Evolutionary conservation across 1,140 invertebrate genomes (phyloP), one percentile per base, ranked within the genome.

Genomic region (Archegozetes longisetosus): DNA sequence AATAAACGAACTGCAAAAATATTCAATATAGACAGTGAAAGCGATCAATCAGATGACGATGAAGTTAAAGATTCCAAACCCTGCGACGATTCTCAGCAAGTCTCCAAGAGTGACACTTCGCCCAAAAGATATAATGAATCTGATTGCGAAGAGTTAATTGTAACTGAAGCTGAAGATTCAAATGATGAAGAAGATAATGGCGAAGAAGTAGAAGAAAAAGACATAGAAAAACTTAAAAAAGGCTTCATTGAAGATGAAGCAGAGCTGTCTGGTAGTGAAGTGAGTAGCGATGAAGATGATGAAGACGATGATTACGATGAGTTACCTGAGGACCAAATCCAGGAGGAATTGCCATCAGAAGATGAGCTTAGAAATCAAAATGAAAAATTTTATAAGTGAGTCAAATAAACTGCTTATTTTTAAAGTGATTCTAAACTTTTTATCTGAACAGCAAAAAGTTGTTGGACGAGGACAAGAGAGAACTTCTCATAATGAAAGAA

Each of bases 241-340:
- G 81, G 84, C 27, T 92, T 88, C 74, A 73, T 90, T 25, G 87
- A 92, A 58, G 76, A 82, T 46, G 88, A 92, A 72, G 88, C 88
- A 0, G 87, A 90, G 67, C 69, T 92, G 14, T 88, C 85, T 9
- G 87, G 86, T 67, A 84, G 83, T 46, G 85, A 88, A 62, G 83
- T 79, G 76, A 82, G 78, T 9, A 85, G 83, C 24, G 84, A 77
- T 53, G 49, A 47, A 4, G 57, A 58, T 25, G 69, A 70, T 29
- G 56, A 61, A 58, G 67, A 68, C 28, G 67, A 65, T 58, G 56
- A 61, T 23, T 17, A 52, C 2, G 52, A 64, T 25, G 62, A 66
- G 14, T 29, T 61, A n/a, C 20, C 65, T 56, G 60, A 61, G 28
- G 53, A 55, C 14, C 28, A 58, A 25, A 13, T 62, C 28, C 48